A percentile compares a stretch with the other conserved stretches of the same genome.
phyloP scores from a whole-genome alignment of 2,888 invertebrate species.

The Thalpophila matura region DNA sequence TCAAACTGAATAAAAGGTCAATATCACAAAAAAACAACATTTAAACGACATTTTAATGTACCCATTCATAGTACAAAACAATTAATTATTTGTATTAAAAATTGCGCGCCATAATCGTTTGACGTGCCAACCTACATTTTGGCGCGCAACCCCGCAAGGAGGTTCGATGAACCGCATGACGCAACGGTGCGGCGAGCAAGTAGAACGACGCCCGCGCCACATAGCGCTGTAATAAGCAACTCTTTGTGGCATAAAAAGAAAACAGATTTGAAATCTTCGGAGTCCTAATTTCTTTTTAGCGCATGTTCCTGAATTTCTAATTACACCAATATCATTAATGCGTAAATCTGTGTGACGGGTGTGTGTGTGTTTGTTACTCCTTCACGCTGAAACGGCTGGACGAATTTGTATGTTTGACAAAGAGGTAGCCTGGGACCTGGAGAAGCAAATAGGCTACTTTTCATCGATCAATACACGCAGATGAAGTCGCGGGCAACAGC shows the following conservation, averaged over 20 bases:
- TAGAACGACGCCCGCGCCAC: slow-evolving; percentile 70
- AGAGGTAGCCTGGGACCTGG: too few relatives aligned
- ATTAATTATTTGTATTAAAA: slow-evolving; percentile 20
- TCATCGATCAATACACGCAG: too few relatives aligned
- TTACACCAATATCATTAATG: too few relatives aligned
- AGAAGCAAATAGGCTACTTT: too few relatives aligned
- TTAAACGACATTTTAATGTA: not conserved
- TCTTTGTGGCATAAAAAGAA: slow-evolving; percentile 26
- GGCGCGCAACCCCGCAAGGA: slow-evolving; percentile 64
- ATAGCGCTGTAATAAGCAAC: slow-evolving; percentile 35
- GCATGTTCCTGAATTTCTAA: not conserved
- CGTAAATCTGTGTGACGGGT: too few relatives aligned
- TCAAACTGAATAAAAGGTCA: too few relatives aligned
- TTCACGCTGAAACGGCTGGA: too few relatives aligned
- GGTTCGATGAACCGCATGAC: slow-evolving; percentile 75
- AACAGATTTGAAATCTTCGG: slow-evolving; percentile 28
- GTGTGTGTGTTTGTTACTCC: too few relatives aligned
- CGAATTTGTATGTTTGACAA: too few relatives aligned
- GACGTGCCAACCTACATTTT: slow-evolving; percentile 61
- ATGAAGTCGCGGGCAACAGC: too few relatives aligned
- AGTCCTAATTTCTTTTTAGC: not conserved
- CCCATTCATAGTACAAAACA: slow-evolving; percentile 20
- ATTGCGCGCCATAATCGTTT: slow-evolving; percentile 24
- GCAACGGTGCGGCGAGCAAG: slow-evolving; percentile 73
- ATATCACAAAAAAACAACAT: not conserved